Base-by-base conservation (phyloP, 2,797 vertebrate species). In the Selene dorsalis region DNA sequence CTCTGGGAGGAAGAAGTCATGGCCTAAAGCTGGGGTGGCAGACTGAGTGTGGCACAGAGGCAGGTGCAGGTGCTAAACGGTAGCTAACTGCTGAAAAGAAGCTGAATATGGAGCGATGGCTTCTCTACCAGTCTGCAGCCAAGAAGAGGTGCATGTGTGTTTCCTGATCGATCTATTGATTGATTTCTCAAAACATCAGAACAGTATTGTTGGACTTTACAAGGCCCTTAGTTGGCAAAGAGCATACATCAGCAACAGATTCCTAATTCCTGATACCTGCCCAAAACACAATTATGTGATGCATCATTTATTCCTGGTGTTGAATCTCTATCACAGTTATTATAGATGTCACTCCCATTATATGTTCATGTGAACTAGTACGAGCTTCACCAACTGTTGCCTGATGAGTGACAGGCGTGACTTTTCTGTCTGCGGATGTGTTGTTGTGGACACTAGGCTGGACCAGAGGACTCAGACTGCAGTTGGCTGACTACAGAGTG, bases 401-500 rank as follows among this genome's bases (percentile, higher is more conserved):
- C 32, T 26, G 32, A 30, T 26, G 8, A 69, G 57, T 63, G 52
- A 56, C 47, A 69, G 16, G 9, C 24, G 13, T 12, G 61, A 57
- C 63, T n/a, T 41, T 74, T 53, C 69, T 35, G 58, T 50, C 22
- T 58, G 67, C 59, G 39, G 55, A 30, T 12, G 30, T 67, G 72
- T 38, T 65, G 75, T 64, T 48, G 47, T 43, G 56, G 26, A 65
- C 57, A 63, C 71, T 73, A 67, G 62, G 22, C 77, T 57, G 53
- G 68, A 41, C n/a, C n/a, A n/a, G n/a, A n/a, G n/a, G n/a, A n/a
- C 47, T 77, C 55, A 2, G 73, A 63, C 47, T 73, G 75, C 84
- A 88, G 71, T 85, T 86, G 80, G 79, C 64, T 52, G 55, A 63
- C 45, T 35, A 63, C 66, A 57, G 70, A 80, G 72, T 71, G 70